Percentiles rank a stretch among this genome's conserved stretches.
These are phyloP conservation scores for Drosophila lutescens DNA, from an alignment of 2,888 invertebrate species.

Conservation along the genomic window DNA sequence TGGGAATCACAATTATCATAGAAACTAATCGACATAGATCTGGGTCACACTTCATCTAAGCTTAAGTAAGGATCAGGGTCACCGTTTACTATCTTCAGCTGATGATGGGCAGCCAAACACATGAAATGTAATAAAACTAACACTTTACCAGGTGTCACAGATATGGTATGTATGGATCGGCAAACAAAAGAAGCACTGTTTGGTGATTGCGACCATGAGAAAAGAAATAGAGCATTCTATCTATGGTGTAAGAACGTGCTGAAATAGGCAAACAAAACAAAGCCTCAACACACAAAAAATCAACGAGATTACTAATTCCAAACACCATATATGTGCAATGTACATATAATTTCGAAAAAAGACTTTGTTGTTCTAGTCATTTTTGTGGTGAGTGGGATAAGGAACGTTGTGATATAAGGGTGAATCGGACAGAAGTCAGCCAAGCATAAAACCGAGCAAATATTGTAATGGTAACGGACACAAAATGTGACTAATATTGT, in stretches of 20 bases:
- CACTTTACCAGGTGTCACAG: constrained; percentile 18
- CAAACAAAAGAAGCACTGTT: constrained; percentile 20
- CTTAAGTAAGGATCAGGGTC: background rate
- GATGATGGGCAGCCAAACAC: too few species aligned
- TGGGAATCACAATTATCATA: background rate
- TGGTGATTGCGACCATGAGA: constrained; percentile 23
- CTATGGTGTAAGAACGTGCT: constrained; percentile 35
- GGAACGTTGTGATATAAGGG: constrained; percentile 3
- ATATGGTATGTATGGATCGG: background rate
- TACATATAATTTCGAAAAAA: background rate
- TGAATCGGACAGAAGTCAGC: constrained; percentile 17
- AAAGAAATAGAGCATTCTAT: constrained; percentile 33
- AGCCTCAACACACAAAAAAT: background rate
- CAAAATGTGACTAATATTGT: constrained; percentile 6
- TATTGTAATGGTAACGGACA: background rate
- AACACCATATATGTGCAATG: background rate
- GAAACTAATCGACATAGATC: background rate
- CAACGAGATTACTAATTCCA: constrained; percentile 19
- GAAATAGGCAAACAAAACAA: constrained; percentile 13
- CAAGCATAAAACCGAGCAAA: constrained; percentile 8
- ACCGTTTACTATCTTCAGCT: background rate
- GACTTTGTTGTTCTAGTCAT: background rate
- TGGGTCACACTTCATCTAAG: background rate
- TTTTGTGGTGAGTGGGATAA: constrained; percentile 1
- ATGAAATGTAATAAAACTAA: constrained; percentile 2